Conservation (phyloP, 2,797 vertebrate genomes). For the Chiloscyllium punctatum region DNA sequence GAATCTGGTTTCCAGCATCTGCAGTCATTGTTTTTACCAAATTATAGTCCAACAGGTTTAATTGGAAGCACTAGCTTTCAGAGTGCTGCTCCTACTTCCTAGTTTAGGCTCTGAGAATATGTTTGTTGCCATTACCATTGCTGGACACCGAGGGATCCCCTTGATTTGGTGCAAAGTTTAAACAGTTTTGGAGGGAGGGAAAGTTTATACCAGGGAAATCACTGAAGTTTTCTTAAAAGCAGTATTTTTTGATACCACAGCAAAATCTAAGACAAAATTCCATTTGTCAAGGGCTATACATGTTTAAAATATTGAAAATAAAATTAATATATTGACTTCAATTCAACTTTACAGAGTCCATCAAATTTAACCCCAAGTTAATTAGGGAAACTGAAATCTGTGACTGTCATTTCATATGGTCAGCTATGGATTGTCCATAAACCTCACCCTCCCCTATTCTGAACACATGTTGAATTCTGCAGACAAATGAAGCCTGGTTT, state of each 20-base stretch:
- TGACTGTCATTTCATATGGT: background rate
- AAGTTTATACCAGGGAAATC: background rate
- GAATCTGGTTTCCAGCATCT: too few species aligned
- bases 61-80: too few species aligned
- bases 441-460: too few species aligned
- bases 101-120: background rate
- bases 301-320: background rate
- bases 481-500: too few species aligned
- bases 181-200: background rate
- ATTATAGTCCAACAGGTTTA: too few species aligned
- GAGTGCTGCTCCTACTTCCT: too few species aligned
- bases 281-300: background rate
- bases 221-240: too few species aligned
- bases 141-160: background rate
- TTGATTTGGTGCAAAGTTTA: background rate
- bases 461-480: too few species aligned
- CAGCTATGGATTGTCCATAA: too few species aligned
- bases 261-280: background rate
- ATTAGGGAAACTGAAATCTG: background rate
- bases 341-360: background rate
- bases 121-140: background rate
- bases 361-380: background rate
- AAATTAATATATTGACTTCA: background rate
- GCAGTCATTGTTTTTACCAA: too few species aligned
- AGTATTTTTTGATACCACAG: too few species aligned